Percentiles rank a stretch among this genome's conserved stretches.
Evolutionary conservation across 2,888 invertebrate species (phyloP).

Genomic region (Homarus gammarus): DNA sequence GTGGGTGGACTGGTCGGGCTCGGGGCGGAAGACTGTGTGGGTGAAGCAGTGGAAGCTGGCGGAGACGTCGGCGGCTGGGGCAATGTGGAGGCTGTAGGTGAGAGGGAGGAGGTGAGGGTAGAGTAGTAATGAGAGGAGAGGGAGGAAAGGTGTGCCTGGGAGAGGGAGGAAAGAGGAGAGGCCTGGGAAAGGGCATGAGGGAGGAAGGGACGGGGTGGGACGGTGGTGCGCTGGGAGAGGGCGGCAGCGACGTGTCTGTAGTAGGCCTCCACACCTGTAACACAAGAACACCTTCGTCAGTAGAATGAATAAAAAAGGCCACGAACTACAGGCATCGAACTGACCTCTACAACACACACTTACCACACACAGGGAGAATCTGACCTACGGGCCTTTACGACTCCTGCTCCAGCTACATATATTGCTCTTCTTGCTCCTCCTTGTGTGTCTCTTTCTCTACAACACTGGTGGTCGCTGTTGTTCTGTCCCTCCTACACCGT

Average conservation of each 20-base stretch:
- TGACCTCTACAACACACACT: too few species aligned
- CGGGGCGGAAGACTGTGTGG: slow-evolving; percentile 41
- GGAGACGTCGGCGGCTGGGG: background rate
- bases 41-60: slow-evolving; percentile 18
- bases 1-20: slow-evolving; percentile 27
- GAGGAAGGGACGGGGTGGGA: slow-evolving; percentile 10
- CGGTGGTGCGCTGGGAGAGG: slow-evolving; percentile 82
- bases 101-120: slow-evolving; percentile 13
- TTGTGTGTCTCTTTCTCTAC: too few species aligned
- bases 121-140: slow-evolving; percentile 33
- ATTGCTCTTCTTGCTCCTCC: too few species aligned
- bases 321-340: too few species aligned
- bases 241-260: slow-evolving; percentile 75
- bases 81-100: slow-evolving; percentile 2
- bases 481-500: too few species aligned
- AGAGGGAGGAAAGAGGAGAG: slow-evolving; percentile 32
- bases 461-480: too few species aligned
- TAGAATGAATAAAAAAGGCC: too few species aligned
- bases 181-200: slow-evolving; percentile 25
- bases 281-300: background rate
- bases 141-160: background rate
- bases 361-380: too few species aligned
- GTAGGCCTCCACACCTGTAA: slow-evolving; percentile 69
- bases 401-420: too few species aligned
- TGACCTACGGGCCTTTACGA: too few species aligned